Percentiles rank a stretch among this genome's conserved stretches.
Evolutionary conservation across 2,888 invertebrate species (phyloP).

Genomic region (Tenthredo distinguenda): DNA sequence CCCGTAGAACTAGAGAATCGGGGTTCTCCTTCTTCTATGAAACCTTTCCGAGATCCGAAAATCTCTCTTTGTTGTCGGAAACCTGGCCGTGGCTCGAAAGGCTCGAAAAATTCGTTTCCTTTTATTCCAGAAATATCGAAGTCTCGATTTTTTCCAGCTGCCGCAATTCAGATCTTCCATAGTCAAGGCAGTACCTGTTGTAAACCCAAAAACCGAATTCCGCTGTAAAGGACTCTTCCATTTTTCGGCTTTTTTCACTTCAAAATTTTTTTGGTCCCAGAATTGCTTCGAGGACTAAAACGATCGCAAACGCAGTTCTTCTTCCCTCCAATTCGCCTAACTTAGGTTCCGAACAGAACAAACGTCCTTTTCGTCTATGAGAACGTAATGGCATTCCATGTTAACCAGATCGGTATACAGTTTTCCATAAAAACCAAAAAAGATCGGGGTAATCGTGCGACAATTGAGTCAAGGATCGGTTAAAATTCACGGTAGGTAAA

Average conservation of each 20-base stretch:
- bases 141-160: neutral
- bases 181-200: too few species aligned
- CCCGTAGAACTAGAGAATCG: neutral
- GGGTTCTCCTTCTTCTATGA: neutral
- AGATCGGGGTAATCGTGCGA: too few species aligned
- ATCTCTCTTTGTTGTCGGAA: neutral
- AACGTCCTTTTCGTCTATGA: too few species aligned
- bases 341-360: too few species aligned
- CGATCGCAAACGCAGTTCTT: too few species aligned
- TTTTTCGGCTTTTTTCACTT: neutral
- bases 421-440: too few species aligned
- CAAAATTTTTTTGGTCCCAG: too few species aligned
- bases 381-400: too few species aligned
- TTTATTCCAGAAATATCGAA: neutral
- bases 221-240: neutral
- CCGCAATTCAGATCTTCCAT: neutral
- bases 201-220: neutral
- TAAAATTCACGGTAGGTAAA: neutral
- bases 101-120: neutral
- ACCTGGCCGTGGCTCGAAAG: neutral
- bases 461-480: neutral
- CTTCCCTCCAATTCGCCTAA: too few species aligned
- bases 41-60: neutral
- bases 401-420: too few species aligned
- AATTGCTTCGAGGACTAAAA: too few species aligned